These are phyloP conservation scores for Alosa sapidissima DNA, from an alignment of 2,797 vertebrate genomes.

Conservation along the genomic window DNA sequence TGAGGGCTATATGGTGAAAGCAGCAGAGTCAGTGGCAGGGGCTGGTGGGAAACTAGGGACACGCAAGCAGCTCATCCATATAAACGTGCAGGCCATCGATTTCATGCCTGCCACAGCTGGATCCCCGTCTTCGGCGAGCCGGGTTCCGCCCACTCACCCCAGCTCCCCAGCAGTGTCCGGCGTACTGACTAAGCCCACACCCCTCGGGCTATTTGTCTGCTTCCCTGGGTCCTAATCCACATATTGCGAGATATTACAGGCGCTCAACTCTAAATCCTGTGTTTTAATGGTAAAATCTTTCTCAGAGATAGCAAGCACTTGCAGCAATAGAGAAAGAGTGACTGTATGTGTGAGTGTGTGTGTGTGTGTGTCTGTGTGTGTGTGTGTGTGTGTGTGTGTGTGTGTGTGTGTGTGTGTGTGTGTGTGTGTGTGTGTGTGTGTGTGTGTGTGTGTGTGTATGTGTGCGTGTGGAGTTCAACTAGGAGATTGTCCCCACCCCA, in stretches of 20 bases:
- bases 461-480: slow-evolving; percentile 23
- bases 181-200: slow-evolving; percentile 32
- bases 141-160: slow-evolving; percentile 65
- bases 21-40: background rate
- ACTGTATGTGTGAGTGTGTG: background rate
- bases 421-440: background rate
- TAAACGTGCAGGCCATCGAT: slow-evolving; percentile 59
- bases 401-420: background rate
- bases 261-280: slow-evolving; percentile 33
- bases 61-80: slow-evolving; percentile 54
- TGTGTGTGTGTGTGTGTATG: background rate
- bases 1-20: background rate
- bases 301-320: slow-evolving; percentile 17
- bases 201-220: slow-evolving; percentile 43
- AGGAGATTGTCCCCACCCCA: background rate
- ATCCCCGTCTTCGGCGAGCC: slow-evolving; percentile 69
- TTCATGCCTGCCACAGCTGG: slow-evolving; percentile 72
- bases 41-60: background rate
- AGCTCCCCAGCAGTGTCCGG: slow-evolving; percentile 64
- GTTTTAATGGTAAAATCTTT: slow-evolving; percentile 26
- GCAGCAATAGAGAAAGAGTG: background rate
- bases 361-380: background rate
- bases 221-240: slow-evolving; percentile 30
- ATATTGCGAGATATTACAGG: slow-evolving; percentile 28
- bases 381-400: background rate